Evolutionary conservation across 1,140 invertebrate genomes (phyloP), one percentile per base, ranked within the genome.

Genomic region (Leptopilina clavipes): DNA sequence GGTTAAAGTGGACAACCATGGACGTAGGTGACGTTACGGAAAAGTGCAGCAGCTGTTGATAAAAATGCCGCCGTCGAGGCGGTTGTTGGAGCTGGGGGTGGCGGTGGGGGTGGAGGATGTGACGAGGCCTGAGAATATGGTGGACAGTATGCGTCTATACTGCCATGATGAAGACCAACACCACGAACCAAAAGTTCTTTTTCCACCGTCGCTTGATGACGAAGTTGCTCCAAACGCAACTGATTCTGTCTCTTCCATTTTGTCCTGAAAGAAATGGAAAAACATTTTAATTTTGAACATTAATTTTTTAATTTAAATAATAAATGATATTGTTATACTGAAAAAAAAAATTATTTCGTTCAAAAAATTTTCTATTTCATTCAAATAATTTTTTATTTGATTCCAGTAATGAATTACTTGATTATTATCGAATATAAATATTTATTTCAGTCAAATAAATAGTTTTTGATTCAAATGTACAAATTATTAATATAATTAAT

Each of bases 241-340:
- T 97, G 96, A 86, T 97, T 97, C 88, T 98, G 97, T 2, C 97
- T 93, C 90, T 98, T 98, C 97, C 97, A 98, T 90, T 98, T 98
- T 59, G 97, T 98, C 89, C 97, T 97, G 85, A 52, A 76, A 73
- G 19, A 25, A 37, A 25, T n/a, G 12, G 70, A 65, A 70, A 73
- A 14, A n/a, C n/a, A n/a, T n/a, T n/a, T n/a, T n/a, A n/a, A n/a
- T n/a, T n/a, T n/a, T n/a, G n/a, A n/a, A n/a, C n/a, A n/a, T n/a
- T n/a, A 59, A 12, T 70, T 52, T 56, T 71, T 52, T 52, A 17
- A 70, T 48, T 31, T 18, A 40, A 37, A 25, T 48, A 12, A 18
- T 48, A 5, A 45, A 48, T 22, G n/a, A n/a, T n/a, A n/a, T n/a
- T n/a, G n/a, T n/a, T n/a, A n/a, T n/a, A n/a, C n/a, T n/a, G n/a